These are phyloP conservation scores for Zonotrichia albicollis DNA, from an alignment of 2,797 vertebrate species.

Conservation along the genomic window DNA sequence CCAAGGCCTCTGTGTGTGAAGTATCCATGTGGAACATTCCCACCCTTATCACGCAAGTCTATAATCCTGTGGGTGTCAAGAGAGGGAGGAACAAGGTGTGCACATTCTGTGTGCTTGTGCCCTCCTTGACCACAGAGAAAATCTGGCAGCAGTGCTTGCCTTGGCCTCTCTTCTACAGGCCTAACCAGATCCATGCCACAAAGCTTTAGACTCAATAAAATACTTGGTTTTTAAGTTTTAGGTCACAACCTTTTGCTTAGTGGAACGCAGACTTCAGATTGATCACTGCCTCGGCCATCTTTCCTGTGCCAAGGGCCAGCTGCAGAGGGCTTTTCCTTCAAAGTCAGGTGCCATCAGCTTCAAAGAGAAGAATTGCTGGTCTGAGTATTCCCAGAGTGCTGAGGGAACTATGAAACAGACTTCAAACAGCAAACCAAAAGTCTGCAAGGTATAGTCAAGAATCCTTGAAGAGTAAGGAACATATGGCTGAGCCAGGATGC, in stretches of 20 bases:
- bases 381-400: background rate
- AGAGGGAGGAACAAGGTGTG: background rate
- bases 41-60: background rate
- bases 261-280: background rate
- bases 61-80: background rate
- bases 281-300: background rate
- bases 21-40: fast-evolving
- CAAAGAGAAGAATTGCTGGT: background rate
- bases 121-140: background rate
- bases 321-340: background rate
- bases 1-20: fast-evolving
- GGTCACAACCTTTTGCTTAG: background rate
- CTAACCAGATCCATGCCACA: background rate
- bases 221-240: background rate
- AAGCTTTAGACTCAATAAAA: background rate
- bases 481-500: background rate
- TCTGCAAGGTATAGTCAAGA: background rate
- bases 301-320: background rate
- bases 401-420: background rate
- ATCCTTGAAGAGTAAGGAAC: background rate
- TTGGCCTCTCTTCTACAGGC: background rate
- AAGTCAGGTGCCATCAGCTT: background rate
- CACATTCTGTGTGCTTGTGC: background rate
- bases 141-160: background rate
- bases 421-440: background rate